Conservation (phyloP, 2,888 invertebrate genomes). For the Gymnocheta viridis region DNA sequence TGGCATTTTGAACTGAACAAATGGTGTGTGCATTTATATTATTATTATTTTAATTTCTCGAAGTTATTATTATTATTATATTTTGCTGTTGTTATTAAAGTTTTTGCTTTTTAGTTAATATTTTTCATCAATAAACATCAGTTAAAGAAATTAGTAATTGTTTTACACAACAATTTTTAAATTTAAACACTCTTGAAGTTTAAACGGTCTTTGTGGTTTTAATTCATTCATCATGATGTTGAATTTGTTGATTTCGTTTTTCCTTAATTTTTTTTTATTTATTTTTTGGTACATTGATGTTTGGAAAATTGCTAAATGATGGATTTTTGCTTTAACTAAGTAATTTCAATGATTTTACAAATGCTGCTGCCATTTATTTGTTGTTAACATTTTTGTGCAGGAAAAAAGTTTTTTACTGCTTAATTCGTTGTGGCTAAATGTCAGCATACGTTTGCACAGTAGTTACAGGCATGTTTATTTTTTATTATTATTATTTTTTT, state of each 20-base stretch:
- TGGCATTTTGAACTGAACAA: slow-evolving; percentile 48
- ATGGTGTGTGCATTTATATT: slow-evolving; percentile 8
- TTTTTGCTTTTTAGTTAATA: not conserved
- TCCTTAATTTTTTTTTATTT: not conserved
- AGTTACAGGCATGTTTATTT: slow-evolving; percentile 37
- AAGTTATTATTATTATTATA: slow-evolving; percentile 16
- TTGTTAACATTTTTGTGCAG: slow-evolving; percentile 43
- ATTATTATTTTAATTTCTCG: slow-evolving; percentile 9
- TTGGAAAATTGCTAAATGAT: slow-evolving; percentile 63
- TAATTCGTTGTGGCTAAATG: slow-evolving; percentile 45
- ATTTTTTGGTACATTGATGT: slow-evolving; percentile 21
- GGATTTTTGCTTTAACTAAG: slow-evolving; percentile 32
- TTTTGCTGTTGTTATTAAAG: not conserved
- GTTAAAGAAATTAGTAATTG: slow-evolving; percentile 18
- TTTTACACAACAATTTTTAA: slow-evolving; percentile 53
- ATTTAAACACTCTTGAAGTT: slow-evolving; percentile 34
- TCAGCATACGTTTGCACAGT: slow-evolving; percentile 64
- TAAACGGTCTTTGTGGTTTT: slow-evolving; percentile 25
- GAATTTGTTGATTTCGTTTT: not conserved
- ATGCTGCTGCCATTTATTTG: slow-evolving; percentile 41
- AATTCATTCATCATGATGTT: slow-evolving; percentile 13
- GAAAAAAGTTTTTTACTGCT: slow-evolving; percentile 1
- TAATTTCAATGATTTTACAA: slow-evolving; percentile 56
- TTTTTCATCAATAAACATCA: slow-evolving; percentile 23
- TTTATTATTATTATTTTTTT: too few relatives aligned